Evolutionary conservation across 1,140 invertebrate genomes (phyloP), one percentile per base, ranked within the genome.

Genomic region (Scaptodrosophila lebanonensis): DNA sequence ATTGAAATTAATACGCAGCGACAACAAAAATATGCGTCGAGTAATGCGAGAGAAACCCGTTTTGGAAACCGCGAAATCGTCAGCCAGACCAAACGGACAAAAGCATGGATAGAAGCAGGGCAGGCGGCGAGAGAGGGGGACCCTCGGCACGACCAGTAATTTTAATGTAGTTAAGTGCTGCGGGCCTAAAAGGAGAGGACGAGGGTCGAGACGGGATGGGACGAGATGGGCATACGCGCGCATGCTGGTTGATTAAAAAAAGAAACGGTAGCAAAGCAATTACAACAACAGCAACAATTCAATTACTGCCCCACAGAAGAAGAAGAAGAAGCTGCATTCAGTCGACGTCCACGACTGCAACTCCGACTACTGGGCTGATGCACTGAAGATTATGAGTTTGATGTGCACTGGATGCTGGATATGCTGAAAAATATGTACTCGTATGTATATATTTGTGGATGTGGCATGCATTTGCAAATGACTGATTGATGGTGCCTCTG

Each of bases 241-340:
- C 43, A 58, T 52, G 66, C 29, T 64, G 71, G 49, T 44, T 61
- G 65, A 65, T 66, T 77, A 73, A 68, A 68, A 36, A 42, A 45
- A 17, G 13, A 75, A 82, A 79, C 75, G 76, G 75, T 82, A 82
- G 75, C 76, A 75, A 66, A 83, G 69, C 75, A 82, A 82, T 82
- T 82, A 82, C 75, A 82, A 82, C 75, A 82, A 82, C 76, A 83
- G 66, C 61, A 82, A 82, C 76, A 82, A 82, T 82, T 82, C 69
- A 82, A 82, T 82, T 82, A 75, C 66, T 69, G 51, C 50, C 49
- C 48, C 38, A 18, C 40, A 38, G 16, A 25, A 45, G 42, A 20
- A 22, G 16, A 30, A 7, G 40, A 8, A 16, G 18, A 22, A 27
- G 33, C 35, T 17, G 45, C 8, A 30, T 18, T n/a, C 15, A 11